Percentiles rank a stretch among this genome's conserved stretches.
Conservation (phyloP, 2,797 vertebrate species). For the Coregonus ussuriensis region DNA sequence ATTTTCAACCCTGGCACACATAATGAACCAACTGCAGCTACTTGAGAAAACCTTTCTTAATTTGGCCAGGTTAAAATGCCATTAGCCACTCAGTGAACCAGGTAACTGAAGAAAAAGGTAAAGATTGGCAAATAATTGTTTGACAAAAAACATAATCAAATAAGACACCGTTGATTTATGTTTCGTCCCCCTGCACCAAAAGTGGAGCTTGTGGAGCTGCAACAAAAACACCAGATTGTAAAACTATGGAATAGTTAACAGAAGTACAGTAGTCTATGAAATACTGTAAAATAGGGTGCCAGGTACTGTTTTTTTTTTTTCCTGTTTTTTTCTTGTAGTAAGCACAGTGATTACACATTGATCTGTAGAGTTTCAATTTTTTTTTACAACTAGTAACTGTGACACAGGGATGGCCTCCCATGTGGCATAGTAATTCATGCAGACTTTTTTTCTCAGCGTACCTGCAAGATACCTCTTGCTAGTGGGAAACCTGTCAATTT, state of each 20-base stretch:
- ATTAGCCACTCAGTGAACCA: conserved; percentile 74
- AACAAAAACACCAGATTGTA: not conserved
- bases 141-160: conserved; percentile 65
- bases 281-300: not conserved
- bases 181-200: not conserved
- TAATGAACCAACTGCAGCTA: conserved; percentile 59
- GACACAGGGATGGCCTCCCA: conserved; percentile 10
- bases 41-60: conserved; percentile 57
- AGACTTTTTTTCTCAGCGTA: conserved; percentile 23
- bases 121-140: conserved; percentile 70
- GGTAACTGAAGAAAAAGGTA: conserved; percentile 67
- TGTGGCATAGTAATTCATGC: conserved; percentile 8
- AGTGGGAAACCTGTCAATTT: conserved; percentile 59
- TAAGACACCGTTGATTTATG: conserved; percentile 62
- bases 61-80: conserved; percentile 67
- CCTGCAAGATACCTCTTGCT: conserved; percentile 51
- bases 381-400: not conserved
- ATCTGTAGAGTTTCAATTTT: not conserved
- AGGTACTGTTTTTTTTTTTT: not conserved
- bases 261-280: not conserved
- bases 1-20: conserved; percentile 43
- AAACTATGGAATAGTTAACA: not conserved
- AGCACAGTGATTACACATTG: not conserved
- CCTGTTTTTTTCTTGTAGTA: not conserved
- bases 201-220: not conserved